These are phyloP conservation scores for Stenodera caucasica DNA, from an alignment of 2,888 invertebrate species.

Conservation along the genomic window DNA sequence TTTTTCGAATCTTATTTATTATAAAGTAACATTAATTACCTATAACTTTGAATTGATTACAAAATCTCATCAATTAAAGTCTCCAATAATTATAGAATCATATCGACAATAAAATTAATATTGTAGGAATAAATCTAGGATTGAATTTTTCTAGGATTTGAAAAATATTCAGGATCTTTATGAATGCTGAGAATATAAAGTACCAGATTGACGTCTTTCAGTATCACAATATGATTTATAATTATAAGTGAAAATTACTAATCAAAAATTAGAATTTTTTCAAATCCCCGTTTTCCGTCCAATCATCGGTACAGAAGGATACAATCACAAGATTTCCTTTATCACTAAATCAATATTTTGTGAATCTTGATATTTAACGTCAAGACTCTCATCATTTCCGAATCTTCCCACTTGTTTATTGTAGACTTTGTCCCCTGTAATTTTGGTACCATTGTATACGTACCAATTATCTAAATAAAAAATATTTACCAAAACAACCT, in stretches of 20 bases:
- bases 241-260: too few relatives aligned
- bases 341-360: constrained; percentile 37
- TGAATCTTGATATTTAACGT: constrained; percentile 38
- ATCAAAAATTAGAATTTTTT: constrained; percentile 6
- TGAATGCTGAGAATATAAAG: constrained; percentile 23
- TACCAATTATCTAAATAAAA: too few relatives aligned
- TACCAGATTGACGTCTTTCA: constrained; percentile 19
- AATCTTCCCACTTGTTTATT: constrained; percentile 49
- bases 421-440: constrained; percentile 46
- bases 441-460: too few relatives aligned
- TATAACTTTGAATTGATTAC: too few relatives aligned
- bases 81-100: too few relatives aligned
- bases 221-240: constrained; percentile 11
- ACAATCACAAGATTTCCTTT: constrained; percentile 37
- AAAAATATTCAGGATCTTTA: constrained; percentile 21
- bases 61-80: too few relatives aligned
- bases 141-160: constrained; percentile 23
- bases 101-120: too few relatives aligned
- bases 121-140: too few relatives aligned
- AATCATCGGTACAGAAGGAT: constrained; percentile 37
- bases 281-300: constrained; percentile 26
- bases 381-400: constrained; percentile 30
- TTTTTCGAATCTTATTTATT: too few relatives aligned
- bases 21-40: too few relatives aligned
- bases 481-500: too few relatives aligned